Base-by-base conservation (phyloP, 2,113 vertebrate species). In the Aleadryas rufinucha region DNA sequence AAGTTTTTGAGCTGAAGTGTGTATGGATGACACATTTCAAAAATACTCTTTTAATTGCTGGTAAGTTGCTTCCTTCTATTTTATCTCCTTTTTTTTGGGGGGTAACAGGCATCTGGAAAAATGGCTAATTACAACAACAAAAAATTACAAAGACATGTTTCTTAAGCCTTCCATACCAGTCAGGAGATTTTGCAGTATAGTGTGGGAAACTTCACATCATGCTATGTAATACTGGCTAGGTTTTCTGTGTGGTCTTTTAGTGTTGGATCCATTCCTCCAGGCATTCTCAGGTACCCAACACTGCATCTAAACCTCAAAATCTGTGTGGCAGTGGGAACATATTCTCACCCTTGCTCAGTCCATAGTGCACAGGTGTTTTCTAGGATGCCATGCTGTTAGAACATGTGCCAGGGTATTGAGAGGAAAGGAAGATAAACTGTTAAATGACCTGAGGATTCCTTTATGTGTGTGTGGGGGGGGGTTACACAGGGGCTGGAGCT, bases 1-100 rank as follows among this genome's bases (percentile, higher is more conserved):
- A 61, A 50, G 50, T 26, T 87, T 87, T 49, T 85, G 50, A 93
- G 79, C 53, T 65, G 41, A 83, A 77, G 45, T 87, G 63, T 87
- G 81, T 88, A 61, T 85, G 88, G 75, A 72, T 37, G 83, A 61
- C 53, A 50, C 42, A 86, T 96, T 97, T 93, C 31, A 90, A 74
- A 97, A 92, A 39, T 42, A 27, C 28, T 74, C 26, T 80, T 45
- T 82, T 77, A 76, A 86, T 96, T 93, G 63, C 37, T 93, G 41
- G 7, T 85, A 93, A 92, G 49, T 69, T 76, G 31, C 37, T 93
- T 91, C 69, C 65, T 91, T 82, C 37, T 87, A 52, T 68, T 94
- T 94, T 84, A 42, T 90, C 19, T 76, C 49, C 17, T 53, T 80
- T 77, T 41, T 27, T 87, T 76, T 24, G 75, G 42, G 65, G 37